A percentile compares a stretch with the other conserved stretches of the same genome.
phyloP scores from a whole-genome alignment of 2,888 invertebrate genomes.

The Steinernema carpocapsae region DNA sequence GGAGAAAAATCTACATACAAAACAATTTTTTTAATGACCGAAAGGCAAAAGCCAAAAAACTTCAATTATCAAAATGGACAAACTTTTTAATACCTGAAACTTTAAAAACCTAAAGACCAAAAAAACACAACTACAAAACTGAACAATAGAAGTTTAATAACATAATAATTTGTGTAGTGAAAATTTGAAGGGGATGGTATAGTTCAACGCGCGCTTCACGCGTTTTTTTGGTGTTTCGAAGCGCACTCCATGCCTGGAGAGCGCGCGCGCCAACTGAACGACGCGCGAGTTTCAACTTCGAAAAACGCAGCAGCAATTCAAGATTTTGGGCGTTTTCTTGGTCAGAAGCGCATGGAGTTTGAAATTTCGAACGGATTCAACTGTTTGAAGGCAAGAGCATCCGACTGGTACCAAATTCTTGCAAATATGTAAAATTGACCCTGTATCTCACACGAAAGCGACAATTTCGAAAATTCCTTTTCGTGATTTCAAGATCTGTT shows the following conservation, averaged over 20 bases:
- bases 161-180: not conserved
- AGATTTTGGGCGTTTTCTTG: too few relatives aligned
- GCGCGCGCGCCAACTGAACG: not conserved
- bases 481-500: not conserved
- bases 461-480: too few relatives aligned
- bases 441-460: too few relatives aligned
- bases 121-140: not conserved
- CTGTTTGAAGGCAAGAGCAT: too few relatives aligned
- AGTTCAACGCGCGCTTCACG: too few relatives aligned
- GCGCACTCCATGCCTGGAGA: too few relatives aligned
- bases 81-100: conserved; percentile 5
- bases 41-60: not conserved
- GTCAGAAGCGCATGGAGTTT: too few relatives aligned
- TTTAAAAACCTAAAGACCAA: not conserved
- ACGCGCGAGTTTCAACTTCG: not conserved
- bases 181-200: not conserved
- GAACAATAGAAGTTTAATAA: not conserved
- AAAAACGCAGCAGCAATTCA: not conserved
- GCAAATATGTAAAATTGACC: too few relatives aligned
- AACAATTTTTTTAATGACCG: not conserved
- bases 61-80: conserved; percentile 1
- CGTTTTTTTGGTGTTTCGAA: too few relatives aligned
- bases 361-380: too few relatives aligned
- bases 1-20: too few relatives aligned
- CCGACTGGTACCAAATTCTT: too few relatives aligned